Conservation (phyloP, 2,113 vertebrate species). For the Oreochromis aureus region DNA sequence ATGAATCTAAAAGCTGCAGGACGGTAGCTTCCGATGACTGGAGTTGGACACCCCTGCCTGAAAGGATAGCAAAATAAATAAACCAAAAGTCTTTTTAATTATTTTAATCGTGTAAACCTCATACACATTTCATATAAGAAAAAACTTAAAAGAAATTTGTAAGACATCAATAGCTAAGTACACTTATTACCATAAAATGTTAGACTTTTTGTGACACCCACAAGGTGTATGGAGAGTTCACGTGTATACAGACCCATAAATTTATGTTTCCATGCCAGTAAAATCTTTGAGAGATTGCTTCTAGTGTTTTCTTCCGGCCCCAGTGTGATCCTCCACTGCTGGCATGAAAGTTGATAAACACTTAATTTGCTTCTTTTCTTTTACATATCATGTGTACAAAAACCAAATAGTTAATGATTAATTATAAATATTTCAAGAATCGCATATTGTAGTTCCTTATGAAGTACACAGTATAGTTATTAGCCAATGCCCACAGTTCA, state of each 20-base stretch:
- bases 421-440: background rate
- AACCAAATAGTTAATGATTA: too few species aligned
- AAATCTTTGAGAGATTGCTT: too few species aligned
- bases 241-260: too few species aligned
- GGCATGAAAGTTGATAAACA: too few species aligned
- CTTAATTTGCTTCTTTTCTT: too few species aligned
- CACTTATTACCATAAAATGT: background rate
- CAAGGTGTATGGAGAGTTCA: too few species aligned
- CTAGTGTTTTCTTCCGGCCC: too few species aligned
- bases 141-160: background rate
- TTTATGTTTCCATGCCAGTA: too few species aligned
- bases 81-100: background rate
- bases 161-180: background rate
- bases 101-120: background rate
- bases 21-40: background rate
- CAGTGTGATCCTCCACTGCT: too few species aligned
- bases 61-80: background rate
- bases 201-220: background rate
- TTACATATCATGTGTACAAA: too few species aligned
- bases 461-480: background rate
- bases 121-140: background rate
- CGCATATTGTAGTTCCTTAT: background rate
- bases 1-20: background rate
- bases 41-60: background rate
- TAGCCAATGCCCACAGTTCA: background rate